Base-by-base conservation (phyloP, 2,113 vertebrate genomes). In the Phrynosoma blainvillii region DNA sequence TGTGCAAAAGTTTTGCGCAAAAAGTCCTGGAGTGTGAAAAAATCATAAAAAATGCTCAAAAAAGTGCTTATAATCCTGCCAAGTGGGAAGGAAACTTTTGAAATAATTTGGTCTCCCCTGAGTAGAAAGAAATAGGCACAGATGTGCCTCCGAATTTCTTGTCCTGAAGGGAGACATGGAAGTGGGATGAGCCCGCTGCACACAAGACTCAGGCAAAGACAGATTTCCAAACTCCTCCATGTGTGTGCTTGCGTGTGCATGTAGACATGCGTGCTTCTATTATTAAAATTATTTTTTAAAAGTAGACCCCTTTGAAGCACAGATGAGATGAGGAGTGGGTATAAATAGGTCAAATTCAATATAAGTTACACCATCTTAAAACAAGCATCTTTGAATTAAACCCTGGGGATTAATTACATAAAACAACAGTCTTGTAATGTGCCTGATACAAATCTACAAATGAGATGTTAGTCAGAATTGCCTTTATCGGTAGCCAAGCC, bases 341-440 rank as follows among this genome's bases (percentile, higher is more conserved):
- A 68, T 78, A 85, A 92, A 90, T 1, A 88, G 90, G 36, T 86
- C 92, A 89, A 90, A 92, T 91, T 21, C 40, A 93, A 84, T 40
- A 90, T 56, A 84, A 93, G 91, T 92, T 92, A 42, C 89, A 83
- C 91, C 93, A 92, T 91, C 93, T 94, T 88, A 89, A 76, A 73
- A 56, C 85, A 83, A 79, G 79, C 88, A 90, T 85, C 87, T 73
- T 85, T 32, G 85, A 42, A 89, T 91, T 71, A 85, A 82, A 92
- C 95, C 93, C 88, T 87, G 91, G 93, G 95, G 95, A 95, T 93
- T 94, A 94, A 95, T 95, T 94, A 94, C 84, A 90, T 93, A 93
- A 42, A 95, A 94, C 93, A 95, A 82, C 81, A 21, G 47, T 88
- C 90, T 89, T 52, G 81, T 90, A 89, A 91, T 75, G 76, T 91